Base-by-base conservation (phyloP, 2,888 invertebrate genomes). In the Lasioglossum leucozonium region DNA sequence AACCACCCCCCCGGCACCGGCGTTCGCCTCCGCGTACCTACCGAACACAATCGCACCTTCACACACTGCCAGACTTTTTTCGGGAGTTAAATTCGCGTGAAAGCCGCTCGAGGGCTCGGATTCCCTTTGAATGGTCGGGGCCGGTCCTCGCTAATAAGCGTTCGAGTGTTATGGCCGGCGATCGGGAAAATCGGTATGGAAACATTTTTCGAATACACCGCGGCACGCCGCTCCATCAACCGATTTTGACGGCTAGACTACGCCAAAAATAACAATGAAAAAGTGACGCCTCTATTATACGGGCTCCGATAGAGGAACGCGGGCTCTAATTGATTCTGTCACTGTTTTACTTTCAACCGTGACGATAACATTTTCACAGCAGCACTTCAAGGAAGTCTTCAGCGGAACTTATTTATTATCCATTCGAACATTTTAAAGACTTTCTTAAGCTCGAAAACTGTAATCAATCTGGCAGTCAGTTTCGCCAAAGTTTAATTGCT, bases 11-110 rank as follows among this genome's bases (percentile, higher is more conserved):
- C 76, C 71, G 26, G n/a, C 34, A 34, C 11, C 51, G 77, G 44
- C 44, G 74, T 72, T 89, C 58, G 85, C 71, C 74, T 30, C 40
- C 75, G 67, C 58, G 78, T 71, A 82, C 55, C 55, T 55, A n/a
- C 55, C 88, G 79, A 42, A 87, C 76, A 84, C 82, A 83, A 79
- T 89, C 72, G 79, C 79, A 34, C 85, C 81, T 80, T 18, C 47
- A n/a, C 22, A 73, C 79, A 79, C 40, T 71, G 81, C 44, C 72
- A 26, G 18, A 34, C 30, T 79, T 62, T 77, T 86, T 88, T 86
- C 80, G 84, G 89, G 77, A 71, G 84, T 85, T 85, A 77, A 90
- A 89, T 80, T 88, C 84, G 88, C 87, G 83, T 83, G 82, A 88
- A 89, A 89, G 90, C 83, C 67, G 67, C 78, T 67, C 75, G 65